phyloP scores from a whole-genome alignment of 1,140 invertebrate species.

The Aphis craccivora region DNA sequence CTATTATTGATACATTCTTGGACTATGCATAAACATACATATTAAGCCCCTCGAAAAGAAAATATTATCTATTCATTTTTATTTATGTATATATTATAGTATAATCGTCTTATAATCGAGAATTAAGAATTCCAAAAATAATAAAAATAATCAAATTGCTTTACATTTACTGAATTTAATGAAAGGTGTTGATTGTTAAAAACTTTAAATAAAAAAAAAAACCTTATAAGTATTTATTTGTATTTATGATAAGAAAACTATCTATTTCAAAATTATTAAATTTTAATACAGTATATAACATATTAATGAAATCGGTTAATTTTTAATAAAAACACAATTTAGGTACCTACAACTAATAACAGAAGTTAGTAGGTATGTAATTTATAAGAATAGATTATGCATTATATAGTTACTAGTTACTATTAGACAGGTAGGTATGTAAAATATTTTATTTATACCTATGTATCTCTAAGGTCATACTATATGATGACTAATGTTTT shows the following conservation, averaged over 20 bases:
- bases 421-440: neutral
- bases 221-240: neutral
- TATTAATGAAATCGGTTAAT: neutral
- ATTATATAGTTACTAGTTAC: neutral
- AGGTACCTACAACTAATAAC: neutral
- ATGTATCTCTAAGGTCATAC: neutral
- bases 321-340: neutral
- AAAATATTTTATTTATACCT: slow-evolving; percentile 2
- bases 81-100: neutral
- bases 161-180: neutral
- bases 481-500: slow-evolving; percentile 3
- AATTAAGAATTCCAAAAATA: neutral
- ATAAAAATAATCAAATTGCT: neutral
- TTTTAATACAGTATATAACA: neutral
- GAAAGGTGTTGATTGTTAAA: neutral
- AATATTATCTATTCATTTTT: neutral
- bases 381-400: neutral
- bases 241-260: neutral
- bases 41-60: neutral
- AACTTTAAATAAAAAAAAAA: neutral
- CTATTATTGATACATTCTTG: neutral
- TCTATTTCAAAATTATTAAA: neutral
- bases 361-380: neutral
- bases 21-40: neutral
- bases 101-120: neutral